Evolutionary conservation across 2,888 invertebrate genomes (phyloP).

Genomic region (Chrysina gloriosa): DNA sequence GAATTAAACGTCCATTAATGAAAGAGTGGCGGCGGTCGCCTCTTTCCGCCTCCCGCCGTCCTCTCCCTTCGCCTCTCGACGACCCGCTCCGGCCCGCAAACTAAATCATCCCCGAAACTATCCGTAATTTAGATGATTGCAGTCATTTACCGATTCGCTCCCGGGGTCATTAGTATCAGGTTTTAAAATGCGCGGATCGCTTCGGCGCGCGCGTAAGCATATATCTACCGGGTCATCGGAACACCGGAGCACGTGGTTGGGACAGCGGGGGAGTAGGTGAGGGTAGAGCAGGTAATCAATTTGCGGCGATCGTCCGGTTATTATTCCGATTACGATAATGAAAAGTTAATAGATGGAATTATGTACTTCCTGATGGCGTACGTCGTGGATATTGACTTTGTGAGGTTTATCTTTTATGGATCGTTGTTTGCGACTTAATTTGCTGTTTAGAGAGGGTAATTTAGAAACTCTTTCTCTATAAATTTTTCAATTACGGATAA

Average conservation of each 20-base stretch:
- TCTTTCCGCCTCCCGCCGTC: background rate
- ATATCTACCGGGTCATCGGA: no score
- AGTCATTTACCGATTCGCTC: slow-evolving; percentile 18
- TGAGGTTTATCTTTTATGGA: no score
- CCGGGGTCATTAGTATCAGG: slow-evolving; percentile 25
- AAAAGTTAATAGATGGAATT: background rate
- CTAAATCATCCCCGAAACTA: slow-evolving; percentile 14
- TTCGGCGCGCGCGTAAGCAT: slow-evolving; percentile 3
- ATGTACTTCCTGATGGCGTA: background rate
- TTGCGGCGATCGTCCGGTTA: slow-evolving; percentile 14
- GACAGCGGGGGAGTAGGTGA: background rate
- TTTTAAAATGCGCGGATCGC: slow-evolving; percentile 1
- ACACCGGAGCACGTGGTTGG: background rate
- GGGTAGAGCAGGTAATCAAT: slow-evolving; percentile 13
- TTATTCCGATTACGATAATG: background rate
- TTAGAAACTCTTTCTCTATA: no score
- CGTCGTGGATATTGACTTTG: no score
- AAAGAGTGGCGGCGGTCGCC: background rate
- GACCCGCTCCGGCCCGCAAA: background rate
- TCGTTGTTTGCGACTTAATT: no score
- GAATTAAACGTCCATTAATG: slow-evolving; percentile 14
- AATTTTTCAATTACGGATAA: no score
- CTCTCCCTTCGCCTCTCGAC: background rate
- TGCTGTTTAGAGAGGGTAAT: no score
- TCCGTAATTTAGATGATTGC: slow-evolving; percentile 21